Conservation (phyloP, 2,888 invertebrate genomes). For the Synergus itoensis region DNA sequence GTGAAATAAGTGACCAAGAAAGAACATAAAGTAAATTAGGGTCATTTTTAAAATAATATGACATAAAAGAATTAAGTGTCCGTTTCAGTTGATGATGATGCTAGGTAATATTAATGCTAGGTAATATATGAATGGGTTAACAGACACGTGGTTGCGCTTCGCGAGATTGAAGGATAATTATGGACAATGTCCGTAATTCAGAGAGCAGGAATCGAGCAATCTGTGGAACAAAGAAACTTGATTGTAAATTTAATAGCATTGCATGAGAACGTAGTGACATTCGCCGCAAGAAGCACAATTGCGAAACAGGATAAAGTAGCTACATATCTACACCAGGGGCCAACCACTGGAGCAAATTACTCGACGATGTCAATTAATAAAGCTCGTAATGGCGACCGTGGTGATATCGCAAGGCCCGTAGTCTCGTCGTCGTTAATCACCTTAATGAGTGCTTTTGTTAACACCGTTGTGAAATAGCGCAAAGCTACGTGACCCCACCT, state of each 20-base stretch:
- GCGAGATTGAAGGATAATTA: constrained; percentile 22
- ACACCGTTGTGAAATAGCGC: constrained; percentile 60
- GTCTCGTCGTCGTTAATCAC: constrained; percentile 73
- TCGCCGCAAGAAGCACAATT: constrained; percentile 21
- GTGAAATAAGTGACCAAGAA: too few species aligned
- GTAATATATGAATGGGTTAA: not conserved
- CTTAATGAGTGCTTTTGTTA: constrained; percentile 76
- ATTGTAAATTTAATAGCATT: constrained; percentile 33
- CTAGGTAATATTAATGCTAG: too few species aligned
- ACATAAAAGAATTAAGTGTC: not conserved
- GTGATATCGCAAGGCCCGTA: constrained; percentile 61
- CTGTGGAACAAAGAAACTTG: constrained; percentile 33
- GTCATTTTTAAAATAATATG: not conserved
- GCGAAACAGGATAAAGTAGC: constrained; percentile 32
- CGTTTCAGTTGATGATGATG: too few species aligned
- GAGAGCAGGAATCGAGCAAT: constrained; percentile 7
- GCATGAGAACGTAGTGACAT: constrained; percentile 33
- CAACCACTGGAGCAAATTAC: constrained; percentile 70
- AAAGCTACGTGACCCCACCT: constrained; percentile 52
- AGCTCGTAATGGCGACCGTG: constrained; percentile 71
- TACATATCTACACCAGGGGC: constrained; percentile 47
- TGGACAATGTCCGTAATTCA: constrained; percentile 26
- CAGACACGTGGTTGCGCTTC: not conserved
- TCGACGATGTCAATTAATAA: constrained; percentile 76
- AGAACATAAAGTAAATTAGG: not conserved